Conservation (phyloP, 2,888 invertebrate species). For the Augochlorella aurata region DNA sequence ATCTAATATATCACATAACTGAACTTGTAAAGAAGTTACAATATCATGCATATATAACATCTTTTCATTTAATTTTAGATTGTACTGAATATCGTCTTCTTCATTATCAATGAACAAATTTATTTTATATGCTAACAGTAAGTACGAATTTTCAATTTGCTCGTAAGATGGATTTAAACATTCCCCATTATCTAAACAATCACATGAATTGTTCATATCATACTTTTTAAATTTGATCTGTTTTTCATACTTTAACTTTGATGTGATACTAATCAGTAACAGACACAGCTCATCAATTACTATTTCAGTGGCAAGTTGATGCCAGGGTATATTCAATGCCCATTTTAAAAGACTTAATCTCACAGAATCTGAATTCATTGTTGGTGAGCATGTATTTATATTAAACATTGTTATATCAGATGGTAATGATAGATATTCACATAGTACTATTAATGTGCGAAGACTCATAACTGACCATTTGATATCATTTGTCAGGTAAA, state of each 20-base stretch:
- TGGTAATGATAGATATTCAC: slow-evolving; percentile 75
- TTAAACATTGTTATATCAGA: slow-evolving; percentile 64
- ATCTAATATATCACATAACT: slow-evolving; percentile 55
- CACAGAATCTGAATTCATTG: slow-evolving; percentile 62
- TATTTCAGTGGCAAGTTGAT: slow-evolving; percentile 55
- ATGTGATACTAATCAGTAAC: slow-evolving; percentile 69
- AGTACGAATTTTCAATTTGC: slow-evolving; percentile 69
- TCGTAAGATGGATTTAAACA: slow-evolving; percentile 39
- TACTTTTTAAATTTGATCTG: slow-evolving; percentile 20
- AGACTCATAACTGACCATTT: slow-evolving; percentile 79
- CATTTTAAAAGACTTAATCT: slow-evolving; percentile 72
- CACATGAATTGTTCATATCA: slow-evolving; percentile 13
- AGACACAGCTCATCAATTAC: slow-evolving; percentile 70
- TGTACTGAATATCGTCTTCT: slow-evolving; percentile 51
- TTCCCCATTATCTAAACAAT: slow-evolving; percentile 32
- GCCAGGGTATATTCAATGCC: slow-evolving; percentile 69
- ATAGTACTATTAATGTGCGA: slow-evolving; percentile 78
- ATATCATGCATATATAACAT: slow-evolving; percentile 51
- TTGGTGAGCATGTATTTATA: slow-evolving; percentile 51
- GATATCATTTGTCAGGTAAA: slow-evolving; percentile 80
- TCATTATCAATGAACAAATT: slow-evolving; percentile 64
- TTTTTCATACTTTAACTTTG: slow-evolving; percentile 54
- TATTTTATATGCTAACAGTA: slow-evolving; percentile 63
- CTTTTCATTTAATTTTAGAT: slow-evolving; percentile 37
- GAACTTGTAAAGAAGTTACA: slow-evolving; percentile 54